phyloP scores from a whole-genome alignment of 2,113 vertebrate species.

The Passer domesticus region DNA sequence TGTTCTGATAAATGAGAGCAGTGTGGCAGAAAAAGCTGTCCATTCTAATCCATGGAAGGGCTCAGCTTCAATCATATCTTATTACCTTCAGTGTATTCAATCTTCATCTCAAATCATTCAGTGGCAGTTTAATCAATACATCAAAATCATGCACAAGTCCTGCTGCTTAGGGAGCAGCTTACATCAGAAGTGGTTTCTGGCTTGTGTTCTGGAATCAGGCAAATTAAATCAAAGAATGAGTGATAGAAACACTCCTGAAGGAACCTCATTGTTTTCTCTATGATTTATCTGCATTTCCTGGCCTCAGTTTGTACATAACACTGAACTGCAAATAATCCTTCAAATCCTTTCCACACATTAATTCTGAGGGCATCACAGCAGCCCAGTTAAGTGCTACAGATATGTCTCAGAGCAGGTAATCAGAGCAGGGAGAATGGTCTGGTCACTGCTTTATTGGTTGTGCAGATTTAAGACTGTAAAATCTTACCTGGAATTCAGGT shows the following conservation, averaged over 20 bases:
- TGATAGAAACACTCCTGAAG: background rate
- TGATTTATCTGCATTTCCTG: background rate
- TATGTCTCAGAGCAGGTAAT: background rate
- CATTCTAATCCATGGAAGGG: constrained; percentile 18
- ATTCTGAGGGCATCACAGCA: background rate
- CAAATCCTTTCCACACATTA: background rate
- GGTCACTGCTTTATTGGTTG: background rate
- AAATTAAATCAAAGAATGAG: constrained; percentile 32
- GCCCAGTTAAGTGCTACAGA: background rate
- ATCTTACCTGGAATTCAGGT: background rate
- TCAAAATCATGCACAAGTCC: constrained; percentile 14
- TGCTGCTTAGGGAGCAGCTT: background rate
- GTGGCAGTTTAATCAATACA: constrained; percentile 54
- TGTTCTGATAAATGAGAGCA: constrained; percentile 18
- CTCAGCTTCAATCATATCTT: constrained; percentile 21
- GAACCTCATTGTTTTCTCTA: background rate
- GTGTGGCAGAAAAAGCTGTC: background rate
- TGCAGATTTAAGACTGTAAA: background rate
- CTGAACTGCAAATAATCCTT: background rate
- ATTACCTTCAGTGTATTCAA: constrained; percentile 24
- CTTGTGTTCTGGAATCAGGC: background rate
- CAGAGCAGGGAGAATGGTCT: background rate
- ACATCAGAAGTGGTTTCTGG: background rate
- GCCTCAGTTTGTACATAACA: background rate
- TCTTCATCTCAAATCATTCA: constrained; percentile 33